These are phyloP conservation scores for Drosophila bocqueti DNA, from an alignment of 1,140 invertebrate species.

Conservation along the genomic window DNA sequence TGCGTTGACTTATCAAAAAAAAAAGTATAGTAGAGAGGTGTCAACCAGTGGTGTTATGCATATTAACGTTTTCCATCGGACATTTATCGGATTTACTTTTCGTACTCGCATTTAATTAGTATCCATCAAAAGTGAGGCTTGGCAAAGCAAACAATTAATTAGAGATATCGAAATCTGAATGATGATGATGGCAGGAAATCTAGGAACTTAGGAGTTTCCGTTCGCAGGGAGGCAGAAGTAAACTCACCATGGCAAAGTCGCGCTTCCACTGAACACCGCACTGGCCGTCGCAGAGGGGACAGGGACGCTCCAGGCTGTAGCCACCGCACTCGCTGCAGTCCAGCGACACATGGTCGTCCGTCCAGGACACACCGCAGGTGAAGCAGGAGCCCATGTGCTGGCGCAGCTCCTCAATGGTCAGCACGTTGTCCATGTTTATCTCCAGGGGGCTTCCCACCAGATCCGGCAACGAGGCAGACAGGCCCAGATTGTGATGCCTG, in stretches of 20 bases:
- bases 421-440: constrained; percentile 85
- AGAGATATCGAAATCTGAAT: neutral
- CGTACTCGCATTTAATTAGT: constrained; percentile 31
- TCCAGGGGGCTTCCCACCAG: constrained; percentile 81
- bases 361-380: constrained; percentile 93
- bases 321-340: constrained; percentile 94
- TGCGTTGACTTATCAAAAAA: constrained; percentile 23
- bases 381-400: constrained; percentile 90
- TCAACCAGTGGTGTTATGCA: constrained; percentile 34
- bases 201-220: constrained; percentile 9
- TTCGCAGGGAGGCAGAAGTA: neutral
- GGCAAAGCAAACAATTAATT: constrained; percentile 17
- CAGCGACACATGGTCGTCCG: constrained; percentile 91
- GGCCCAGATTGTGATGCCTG: constrained; percentile 80
- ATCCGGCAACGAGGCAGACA: constrained; percentile 83
- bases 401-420: constrained; percentile 91
- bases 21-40: constrained; percentile 2
- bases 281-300: constrained; percentile 91
- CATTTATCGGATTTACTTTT: constrained; percentile 24
- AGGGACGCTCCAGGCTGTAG: constrained; percentile 91
- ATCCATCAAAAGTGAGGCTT: constrained; percentile 30
- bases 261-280: constrained; percentile 91
- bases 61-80: constrained; percentile 30
- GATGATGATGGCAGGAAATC: constrained; percentile 6
- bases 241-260: constrained; percentile 90